Percentiles rank a stretch among this genome's conserved stretches.
These are phyloP conservation scores for Malurus cyaneus DNA, from an alignment of 2,113 vertebrate species.

Conservation along the genomic window DNA sequence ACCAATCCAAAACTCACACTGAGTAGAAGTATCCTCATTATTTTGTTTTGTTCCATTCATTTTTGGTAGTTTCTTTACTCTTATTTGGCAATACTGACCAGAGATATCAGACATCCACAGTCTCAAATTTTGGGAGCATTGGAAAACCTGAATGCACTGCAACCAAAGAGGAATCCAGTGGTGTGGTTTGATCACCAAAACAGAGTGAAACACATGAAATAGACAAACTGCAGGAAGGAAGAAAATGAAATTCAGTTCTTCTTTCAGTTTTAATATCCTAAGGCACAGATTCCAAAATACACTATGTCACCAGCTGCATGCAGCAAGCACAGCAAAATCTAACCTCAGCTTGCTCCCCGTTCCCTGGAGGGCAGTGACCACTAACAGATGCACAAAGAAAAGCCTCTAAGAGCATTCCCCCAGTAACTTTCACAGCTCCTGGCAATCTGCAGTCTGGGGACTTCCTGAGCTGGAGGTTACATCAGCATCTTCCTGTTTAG, in stretches of 20 bases:
- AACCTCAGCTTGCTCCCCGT: neutral
- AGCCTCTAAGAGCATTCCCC: neutral
- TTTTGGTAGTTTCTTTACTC: neutral
- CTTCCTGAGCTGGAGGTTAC: slow-evolving; percentile 59
- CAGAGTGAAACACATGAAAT: neutral
- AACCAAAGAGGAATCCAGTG: neutral
- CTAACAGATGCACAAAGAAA: slow-evolving; percentile 28
- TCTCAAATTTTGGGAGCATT: neutral
- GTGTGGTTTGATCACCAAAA: neutral
- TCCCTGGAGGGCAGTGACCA: slow-evolving; percentile 40
- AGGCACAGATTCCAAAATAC: neutral
- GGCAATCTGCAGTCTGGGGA: slow-evolving; percentile 38
- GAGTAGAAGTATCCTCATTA: neutral
- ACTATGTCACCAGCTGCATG: slow-evolving; percentile 30
- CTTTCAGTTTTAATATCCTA: slow-evolving; percentile 23
- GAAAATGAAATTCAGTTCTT: slow-evolving; percentile 17
- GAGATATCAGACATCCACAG: neutral
- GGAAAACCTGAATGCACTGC: neutral
- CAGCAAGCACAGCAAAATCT: neutral
- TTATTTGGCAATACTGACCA: neutral
- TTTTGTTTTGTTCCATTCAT: neutral
- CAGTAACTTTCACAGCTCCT: slow-evolving; percentile 13
- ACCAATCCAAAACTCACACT: neutral
- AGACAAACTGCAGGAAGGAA: neutral
- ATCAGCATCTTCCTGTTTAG: slow-evolving; percentile 67